Evolutionary conservation across 37 sponge, comb jelly and placozoan species (phyloP).

Genomic region (Crambe crambe): DNA sequence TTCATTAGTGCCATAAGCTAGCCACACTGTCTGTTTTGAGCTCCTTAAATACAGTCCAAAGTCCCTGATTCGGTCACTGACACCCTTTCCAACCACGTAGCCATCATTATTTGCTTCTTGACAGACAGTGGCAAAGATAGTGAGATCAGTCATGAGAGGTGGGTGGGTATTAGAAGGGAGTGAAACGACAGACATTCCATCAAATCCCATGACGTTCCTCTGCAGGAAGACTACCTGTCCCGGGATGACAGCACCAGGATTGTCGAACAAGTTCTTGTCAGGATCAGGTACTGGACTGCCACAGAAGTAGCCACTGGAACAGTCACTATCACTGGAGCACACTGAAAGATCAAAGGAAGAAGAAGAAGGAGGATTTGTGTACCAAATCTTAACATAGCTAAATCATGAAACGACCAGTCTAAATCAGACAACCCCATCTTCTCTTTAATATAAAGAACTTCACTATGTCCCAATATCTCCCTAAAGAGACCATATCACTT

Average conservation of each 20-base stretch:
- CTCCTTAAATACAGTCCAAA: slow-evolving; percentile 79
- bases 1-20: slow-evolving; percentile 62
- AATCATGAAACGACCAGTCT: neutral
- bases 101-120: slow-evolving; percentile 73
- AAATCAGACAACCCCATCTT: neutral
- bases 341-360: slow-evolving; percentile 1
- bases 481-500: too few species aligned
- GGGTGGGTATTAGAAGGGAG: slow-evolving; percentile 38
- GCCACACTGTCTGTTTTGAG: slow-evolving; percentile 42
- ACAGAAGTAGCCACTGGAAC: slow-evolving; percentile 50
- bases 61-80: slow-evolving; percentile 60
- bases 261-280: slow-evolving; percentile 43
- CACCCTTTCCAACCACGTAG: slow-evolving; percentile 76
- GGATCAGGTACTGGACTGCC: slow-evolving; percentile 47
- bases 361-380: neutral
- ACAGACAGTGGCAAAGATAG: slow-evolving; percentile 74
- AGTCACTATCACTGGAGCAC: slow-evolving; percentile 35
- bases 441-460: too few species aligned
- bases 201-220: slow-evolving; percentile 33
- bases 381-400: neutral
- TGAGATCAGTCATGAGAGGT: slow-evolving; percentile 54
- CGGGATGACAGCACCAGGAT: slow-evolving; percentile 8
- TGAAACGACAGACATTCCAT: slow-evolving; percentile 47
- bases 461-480: too few species aligned
- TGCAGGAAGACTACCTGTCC: slow-evolving; percentile 52